Percentiles rank a stretch among this genome's conserved stretches.
Evolutionary conservation across 2,797 vertebrate species (phyloP).

Genomic region (Pangasius mekongensis): DNA sequence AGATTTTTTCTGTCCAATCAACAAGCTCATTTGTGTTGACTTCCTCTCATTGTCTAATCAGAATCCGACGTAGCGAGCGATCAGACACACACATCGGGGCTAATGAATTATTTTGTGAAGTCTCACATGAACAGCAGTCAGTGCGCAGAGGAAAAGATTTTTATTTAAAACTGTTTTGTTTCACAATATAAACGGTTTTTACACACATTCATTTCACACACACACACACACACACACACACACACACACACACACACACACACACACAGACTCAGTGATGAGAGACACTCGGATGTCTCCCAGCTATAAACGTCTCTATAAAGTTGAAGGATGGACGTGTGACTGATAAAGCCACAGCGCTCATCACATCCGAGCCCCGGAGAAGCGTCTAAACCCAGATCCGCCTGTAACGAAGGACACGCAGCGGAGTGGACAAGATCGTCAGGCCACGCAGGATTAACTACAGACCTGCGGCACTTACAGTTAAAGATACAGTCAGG

Average conservation of each 20-base stretch:
- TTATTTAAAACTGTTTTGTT: too few relatives aligned
- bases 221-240: neutral
- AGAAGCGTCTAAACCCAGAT: conserved; percentile 36
- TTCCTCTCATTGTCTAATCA: conserved; percentile 61
- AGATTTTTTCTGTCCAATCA: neutral
- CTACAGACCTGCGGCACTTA: conserved; percentile 6
- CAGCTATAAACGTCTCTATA: conserved; percentile 82
- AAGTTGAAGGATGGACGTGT: conserved; percentile 82
- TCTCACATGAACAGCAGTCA: neutral
- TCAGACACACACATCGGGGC: neutral
- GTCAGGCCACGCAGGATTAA: neutral
- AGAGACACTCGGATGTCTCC: conserved; percentile 58
- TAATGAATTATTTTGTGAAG: neutral
- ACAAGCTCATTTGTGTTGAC: neutral
- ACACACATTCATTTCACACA: neutral
- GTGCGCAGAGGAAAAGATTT: neutral
- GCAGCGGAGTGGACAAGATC: neutral
- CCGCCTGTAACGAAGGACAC: conserved; percentile 8
- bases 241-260: conserved; percentile 8
- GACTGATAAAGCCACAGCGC: conserved; percentile 85
- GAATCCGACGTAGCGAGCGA: neutral
- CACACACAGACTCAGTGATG: conserved; percentile 41
- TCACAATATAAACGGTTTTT: neutral
- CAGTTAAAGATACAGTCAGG: neutral
- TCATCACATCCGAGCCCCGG: conserved; percentile 69